Evolutionary conservation across 92 coral and sea anemone genomes (phyloP), one percentile per base, ranked within the genome.

Genomic region (Micromussa lordhowensis): DNA sequence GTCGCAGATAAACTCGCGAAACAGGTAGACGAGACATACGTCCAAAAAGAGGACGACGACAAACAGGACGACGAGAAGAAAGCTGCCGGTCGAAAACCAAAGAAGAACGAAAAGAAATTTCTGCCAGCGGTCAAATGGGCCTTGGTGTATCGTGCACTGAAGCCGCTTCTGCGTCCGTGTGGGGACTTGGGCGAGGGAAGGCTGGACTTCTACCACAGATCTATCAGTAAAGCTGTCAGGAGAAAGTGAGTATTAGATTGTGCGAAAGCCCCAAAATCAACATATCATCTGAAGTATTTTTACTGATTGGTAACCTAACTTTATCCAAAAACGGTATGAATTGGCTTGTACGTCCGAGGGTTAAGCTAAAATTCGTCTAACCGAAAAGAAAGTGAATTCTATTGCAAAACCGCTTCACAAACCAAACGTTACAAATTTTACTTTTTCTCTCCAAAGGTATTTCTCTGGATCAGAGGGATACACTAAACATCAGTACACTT

Each of bases 161-260:
- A 97, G 78, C 99, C 99, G 8, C 93, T 97, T n/a, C 92, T 97
- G 28, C 94, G 99, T 36, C 99, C 99, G 90, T 97, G 99, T 58
- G 99, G 99, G 48, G 99, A 97, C 90, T 91, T 97, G 94, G 99
- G 99, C 75, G 99, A 97, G 90, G 99, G 99, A 24, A 87, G 99
- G 18, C 89, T 97, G 80, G 99, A 97, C 82, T 97, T 97, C 72
- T 97, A 97, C 82, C 99, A 97, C 94, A 90, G 99, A 61, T 97
- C 99, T 17, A 97, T 97, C 70, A 97, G 99, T 83, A 97, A 97
- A 91, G 99, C 99, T 66, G 99, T 97, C 1, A 87, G 99, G 80
- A 88, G 97, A 82, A 97, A 92, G 99, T 97, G 80, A 93, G 96
- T 88, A 44, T 22, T 15, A 19, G 36, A 29, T 54, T 49, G 16